Base-by-base conservation (phyloP, 2,113 vertebrate genomes). In the Cyprinodon variegatus region DNA sequence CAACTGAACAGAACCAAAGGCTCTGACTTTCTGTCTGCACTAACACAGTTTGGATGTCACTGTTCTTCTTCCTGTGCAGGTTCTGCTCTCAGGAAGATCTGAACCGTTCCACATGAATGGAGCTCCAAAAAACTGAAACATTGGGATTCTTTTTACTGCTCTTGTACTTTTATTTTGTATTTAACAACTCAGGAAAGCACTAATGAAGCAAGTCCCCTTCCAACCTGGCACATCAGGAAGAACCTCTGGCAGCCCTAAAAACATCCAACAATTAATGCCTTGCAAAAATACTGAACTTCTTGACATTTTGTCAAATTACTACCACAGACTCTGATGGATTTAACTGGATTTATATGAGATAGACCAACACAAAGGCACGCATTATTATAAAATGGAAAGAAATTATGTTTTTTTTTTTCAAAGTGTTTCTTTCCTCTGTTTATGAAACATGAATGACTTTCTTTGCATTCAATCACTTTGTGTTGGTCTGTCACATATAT, bases 151-250 rank as follows among this genome's bases (percentile, higher is more conserved):
- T 84, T 90, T 89, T 86, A 62, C 82, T 78, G 83, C 76, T 79
- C 57, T 82, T 79, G 79, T 85, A 76, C 41, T 81, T 83, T 81
- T 50, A 65, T 91, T 89, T 90, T 93, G 92, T 95, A 94, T 95
- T 93, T 95, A 95, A 96, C 94, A 96, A 95, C 96, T 97, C 96
- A 97, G 97, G 96, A 97, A 97, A 95, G 91, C 88, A 68, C 83
- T 73, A 79, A 68, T 53, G 60, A 83, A 82, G 74, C 83, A 80
- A 81, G 79, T 78, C 65, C 43, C 78, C 71, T 73, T 72, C 67
- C 83, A 64, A 72, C 14, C 83, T 65, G 64, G 77, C 78, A 60
- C 63, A 78, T 81, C 79, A 78, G 46, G 77, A 74, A 68, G 17
- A 57, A n/a, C 40, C 37, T 72, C 40, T 69, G 41, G 64, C 63